phyloP scores from a whole-genome alignment of 2,797 vertebrate genomes.

The Acanthurus leucopareius region DNA sequence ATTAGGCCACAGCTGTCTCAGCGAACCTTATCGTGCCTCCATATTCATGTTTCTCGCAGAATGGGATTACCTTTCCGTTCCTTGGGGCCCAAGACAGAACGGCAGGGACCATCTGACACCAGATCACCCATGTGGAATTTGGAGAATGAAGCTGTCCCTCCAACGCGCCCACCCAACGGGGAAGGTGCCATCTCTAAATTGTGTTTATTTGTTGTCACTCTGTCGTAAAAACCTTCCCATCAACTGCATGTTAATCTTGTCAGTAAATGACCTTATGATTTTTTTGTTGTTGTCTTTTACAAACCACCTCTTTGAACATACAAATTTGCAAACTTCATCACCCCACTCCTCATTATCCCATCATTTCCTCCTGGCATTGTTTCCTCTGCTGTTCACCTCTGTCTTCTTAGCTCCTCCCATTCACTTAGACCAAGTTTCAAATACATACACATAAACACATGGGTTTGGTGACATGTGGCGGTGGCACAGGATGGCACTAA shows the following conservation, averaged over 20 bases:
- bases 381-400: neutral
- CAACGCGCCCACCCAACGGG: conserved; percentile 52
- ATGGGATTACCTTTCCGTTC: conserved; percentile 80
- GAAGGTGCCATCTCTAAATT: conserved; percentile 89
- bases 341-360: conserved; percentile 28
- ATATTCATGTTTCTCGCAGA: conserved; percentile 78
- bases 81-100: conserved; percentile 56
- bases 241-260: conserved; percentile 96
- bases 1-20: conserved; percentile 82
- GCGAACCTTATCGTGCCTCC: conserved; percentile 74
- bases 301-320: conserved; percentile 34
- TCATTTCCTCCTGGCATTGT: conserved; percentile 7
- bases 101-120: conserved; percentile 81
- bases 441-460: conserved; percentile 67
- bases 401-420: neutral
- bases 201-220: conserved; percentile 97
- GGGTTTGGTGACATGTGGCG: conserved; percentile 75
- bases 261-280: conserved; percentile 83
- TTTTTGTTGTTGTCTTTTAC: conserved; percentile 65
- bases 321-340: conserved; percentile 79
- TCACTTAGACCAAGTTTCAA: conserved; percentile 29
- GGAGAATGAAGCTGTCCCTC: conserved; percentile 78
- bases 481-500: conserved; percentile 71
- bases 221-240: conserved; percentile 92
- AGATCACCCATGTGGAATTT: conserved; percentile 80